Percentiles rank a stretch among this genome's conserved stretches.
phyloP scores from a whole-genome alignment of 1,140 invertebrate species.

The Colletes latitarsis region DNA sequence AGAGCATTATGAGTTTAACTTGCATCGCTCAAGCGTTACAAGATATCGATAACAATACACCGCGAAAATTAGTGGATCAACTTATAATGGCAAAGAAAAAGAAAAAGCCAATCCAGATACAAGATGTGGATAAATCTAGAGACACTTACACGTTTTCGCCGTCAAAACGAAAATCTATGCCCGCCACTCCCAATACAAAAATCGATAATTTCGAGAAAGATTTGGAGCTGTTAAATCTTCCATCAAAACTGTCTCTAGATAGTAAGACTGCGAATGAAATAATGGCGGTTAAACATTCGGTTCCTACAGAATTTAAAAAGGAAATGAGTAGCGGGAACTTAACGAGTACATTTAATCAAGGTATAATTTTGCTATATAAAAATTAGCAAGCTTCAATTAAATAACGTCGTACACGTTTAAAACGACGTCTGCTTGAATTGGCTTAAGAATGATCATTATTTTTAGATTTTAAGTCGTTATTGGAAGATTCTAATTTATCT shows the following conservation, averaged over 20 bases:
- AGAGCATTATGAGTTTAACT: slow-evolving; percentile 74
- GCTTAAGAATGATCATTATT: not conserved
- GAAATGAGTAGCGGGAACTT: slow-evolving; percentile 1
- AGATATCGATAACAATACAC: slow-evolving; percentile 66
- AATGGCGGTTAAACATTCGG: slow-evolving; percentile 11
- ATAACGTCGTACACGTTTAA: not conserved
- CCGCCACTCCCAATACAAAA: slow-evolving; percentile 27
- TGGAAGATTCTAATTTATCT: slow-evolving; percentile 27
- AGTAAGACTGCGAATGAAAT: slow-evolving; percentile 56
- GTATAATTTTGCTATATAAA: not conserved
- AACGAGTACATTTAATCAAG: slow-evolving; percentile 7
- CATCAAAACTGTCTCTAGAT: slow-evolving; percentile 70
- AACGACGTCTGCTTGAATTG: not conserved
- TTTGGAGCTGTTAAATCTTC: slow-evolving; percentile 10
- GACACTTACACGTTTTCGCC: slow-evolving; percentile 61
- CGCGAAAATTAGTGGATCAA: slow-evolving; percentile 74
- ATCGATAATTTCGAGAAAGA: slow-evolving; percentile 53
- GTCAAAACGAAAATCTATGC: slow-evolving; percentile 61
- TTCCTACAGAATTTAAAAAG: slow-evolving; percentile 22
- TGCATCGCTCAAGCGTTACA: slow-evolving; percentile 74
- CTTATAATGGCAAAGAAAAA: slow-evolving; percentile 73
- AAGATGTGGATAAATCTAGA: not conserved
- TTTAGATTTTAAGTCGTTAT: slow-evolving; percentile 20
- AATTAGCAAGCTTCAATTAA: slow-evolving; percentile 2
- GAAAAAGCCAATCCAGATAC: slow-evolving; percentile 36